Evolutionary conservation across 2,888 invertebrate genomes (phyloP), one percentile per base, ranked within the genome.

Genomic region (Thereva unica): DNA sequence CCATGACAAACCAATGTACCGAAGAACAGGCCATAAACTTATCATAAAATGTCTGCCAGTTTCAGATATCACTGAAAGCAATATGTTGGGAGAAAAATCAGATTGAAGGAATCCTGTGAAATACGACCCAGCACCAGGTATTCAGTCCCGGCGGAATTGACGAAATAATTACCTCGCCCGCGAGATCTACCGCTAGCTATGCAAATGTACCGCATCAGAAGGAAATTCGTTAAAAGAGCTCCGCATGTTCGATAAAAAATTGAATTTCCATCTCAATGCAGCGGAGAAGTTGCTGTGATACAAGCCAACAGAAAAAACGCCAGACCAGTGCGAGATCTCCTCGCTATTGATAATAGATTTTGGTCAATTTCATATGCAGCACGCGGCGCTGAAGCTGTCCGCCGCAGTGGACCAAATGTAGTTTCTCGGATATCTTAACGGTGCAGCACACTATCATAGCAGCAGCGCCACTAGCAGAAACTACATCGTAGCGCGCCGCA

Each of bases 251-350:
- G 35, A 49, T 41, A n/a, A 50, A 50, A 63, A 63, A 40, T 63
- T 50, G 23, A 52, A 63, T 63, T 63, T 63, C 63, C 63, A 63
- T 63, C 23, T 63, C 63, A 63, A 63, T 63, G 41, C 49, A 54
- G 12, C 49, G 37, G 47, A 59, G 38, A 47, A 59, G 49, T 45
- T 47, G 47, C 49, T 47, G 9, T 47, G 35, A 23, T 34, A 23
- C 2, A 49, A 38, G 5, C 5, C n/a, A 45, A 49, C 59, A 49
- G 35, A 52, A 52, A 59, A 59, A 59, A 59, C 49, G 49, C 59
- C 49, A 47, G 45, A 49, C 49, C 37, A 37, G 12, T 12, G 45
- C 45, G n/a, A 38, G 47, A 34, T 12, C 40, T 40, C 45, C 10
- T 8, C 23, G 23, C 23, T 23, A 23, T 52, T 52, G 9, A 23